Evolutionary conservation across 2,797 vertebrate genomes (phyloP).

Genomic region (Melanotaenia boesemani): DNA sequence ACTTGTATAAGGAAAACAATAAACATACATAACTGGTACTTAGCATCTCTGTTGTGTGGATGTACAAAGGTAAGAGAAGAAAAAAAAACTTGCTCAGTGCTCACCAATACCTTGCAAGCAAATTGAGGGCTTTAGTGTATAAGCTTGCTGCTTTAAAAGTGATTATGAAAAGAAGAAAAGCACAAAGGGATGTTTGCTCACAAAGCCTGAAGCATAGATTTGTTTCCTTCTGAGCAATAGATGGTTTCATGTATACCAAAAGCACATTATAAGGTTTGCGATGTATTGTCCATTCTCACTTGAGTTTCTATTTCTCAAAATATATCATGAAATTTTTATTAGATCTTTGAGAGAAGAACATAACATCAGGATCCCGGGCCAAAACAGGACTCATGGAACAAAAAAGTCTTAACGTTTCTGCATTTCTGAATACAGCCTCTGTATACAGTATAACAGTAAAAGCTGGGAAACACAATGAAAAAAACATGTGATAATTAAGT

Average conservation of each 20-base stretch:
- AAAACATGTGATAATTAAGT: conserved; percentile 26
- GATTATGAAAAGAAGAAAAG: not conserved
- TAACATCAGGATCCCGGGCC: not conserved
- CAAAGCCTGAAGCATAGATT: not conserved
- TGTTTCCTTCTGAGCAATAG: not conserved
- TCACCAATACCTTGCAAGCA: not conserved
- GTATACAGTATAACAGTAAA: not conserved
- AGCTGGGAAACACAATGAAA: conserved; percentile 2
- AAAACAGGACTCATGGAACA: not conserved
- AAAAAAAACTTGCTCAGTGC: too few relatives aligned
- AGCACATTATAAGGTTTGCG: not conserved
- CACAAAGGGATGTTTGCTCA: not conserved
- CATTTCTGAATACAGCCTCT: too few relatives aligned
- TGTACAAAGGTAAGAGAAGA: too few relatives aligned
- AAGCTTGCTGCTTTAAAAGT: too few relatives aligned
- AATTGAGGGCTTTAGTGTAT: not conserved
- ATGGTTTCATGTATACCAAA: too few relatives aligned
- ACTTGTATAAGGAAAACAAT: not conserved
- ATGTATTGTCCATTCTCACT: not conserved
- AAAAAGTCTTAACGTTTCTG: too few relatives aligned
- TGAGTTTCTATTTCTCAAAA: not conserved
- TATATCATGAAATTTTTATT: not conserved
- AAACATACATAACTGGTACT: too few relatives aligned
- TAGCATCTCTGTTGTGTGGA: too few relatives aligned
- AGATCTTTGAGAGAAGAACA: not conserved